Evolutionary conservation across 2,797 vertebrate species (phyloP).

Genomic region (Toxotes lorentzi): DNA sequence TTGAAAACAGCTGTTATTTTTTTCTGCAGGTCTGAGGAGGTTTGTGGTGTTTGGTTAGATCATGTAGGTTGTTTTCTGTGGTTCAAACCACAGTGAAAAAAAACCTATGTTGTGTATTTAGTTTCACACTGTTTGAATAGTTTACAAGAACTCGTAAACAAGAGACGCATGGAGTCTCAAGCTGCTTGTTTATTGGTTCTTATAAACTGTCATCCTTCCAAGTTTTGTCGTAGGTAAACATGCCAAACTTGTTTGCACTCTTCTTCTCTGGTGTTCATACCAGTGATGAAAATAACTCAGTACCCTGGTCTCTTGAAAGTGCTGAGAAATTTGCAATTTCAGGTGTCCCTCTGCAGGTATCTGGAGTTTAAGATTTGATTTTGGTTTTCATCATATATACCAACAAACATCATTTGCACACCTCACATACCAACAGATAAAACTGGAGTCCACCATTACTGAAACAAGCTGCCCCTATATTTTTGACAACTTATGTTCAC

Average conservation of each 20-base stretch:
- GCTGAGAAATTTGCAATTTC: not conserved
- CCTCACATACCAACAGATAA: not conserved
- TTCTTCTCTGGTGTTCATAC: not conserved
- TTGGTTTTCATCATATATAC: not conserved
- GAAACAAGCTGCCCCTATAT: not conserved
- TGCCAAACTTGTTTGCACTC: constrained; percentile 1
- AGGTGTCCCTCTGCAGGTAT: not conserved
- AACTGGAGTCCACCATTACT: not conserved
- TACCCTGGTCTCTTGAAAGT: not conserved
- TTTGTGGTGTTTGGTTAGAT: not conserved
- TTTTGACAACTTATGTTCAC: not conserved
- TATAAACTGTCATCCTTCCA: not conserved
- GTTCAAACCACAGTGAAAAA: not conserved
- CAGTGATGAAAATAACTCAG: not conserved
- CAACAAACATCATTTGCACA: not conserved
- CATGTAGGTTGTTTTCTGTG: not conserved
- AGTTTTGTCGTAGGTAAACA: not conserved
- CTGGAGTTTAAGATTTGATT: not conserved
- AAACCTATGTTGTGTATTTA: not conserved
- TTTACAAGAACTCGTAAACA: not conserved
- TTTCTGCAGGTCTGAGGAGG: not conserved
- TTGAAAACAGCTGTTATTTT: constrained; percentile 8
- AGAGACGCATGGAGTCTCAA: not conserved
- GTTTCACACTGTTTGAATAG: not conserved
- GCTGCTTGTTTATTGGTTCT: not conserved